Percentiles rank a stretch among this genome's conserved stretches.
Conservation (phyloP, 2,113 vertebrate species). For the Psilopogon haemacephalus region DNA sequence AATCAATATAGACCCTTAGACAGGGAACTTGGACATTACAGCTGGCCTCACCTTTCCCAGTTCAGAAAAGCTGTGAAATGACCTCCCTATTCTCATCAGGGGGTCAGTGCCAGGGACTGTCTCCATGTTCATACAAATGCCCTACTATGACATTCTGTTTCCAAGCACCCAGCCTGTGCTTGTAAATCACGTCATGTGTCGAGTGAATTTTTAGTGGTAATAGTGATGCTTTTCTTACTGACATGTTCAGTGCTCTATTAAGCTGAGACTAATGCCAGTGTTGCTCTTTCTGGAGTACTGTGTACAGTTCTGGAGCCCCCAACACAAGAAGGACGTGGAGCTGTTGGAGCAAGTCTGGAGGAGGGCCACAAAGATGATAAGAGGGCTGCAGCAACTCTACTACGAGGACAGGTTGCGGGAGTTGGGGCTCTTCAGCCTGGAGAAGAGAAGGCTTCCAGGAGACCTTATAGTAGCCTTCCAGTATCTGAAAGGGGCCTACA, state of each 20-base stretch:
- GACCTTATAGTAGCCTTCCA: too few relatives aligned
- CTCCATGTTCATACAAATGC: accelerated
- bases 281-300: background rate
- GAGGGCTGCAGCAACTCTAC: too few relatives aligned
- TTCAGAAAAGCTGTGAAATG: background rate
- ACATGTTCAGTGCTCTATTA: background rate
- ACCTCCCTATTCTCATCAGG: background rate
- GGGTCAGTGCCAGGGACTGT: background rate
- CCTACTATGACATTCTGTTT: background rate
- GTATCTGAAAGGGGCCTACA: too few relatives aligned
- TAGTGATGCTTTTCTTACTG: background rate
- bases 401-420: too few relatives aligned
- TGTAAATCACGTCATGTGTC: background rate
- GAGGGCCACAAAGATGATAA: too few relatives aligned
- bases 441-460: too few relatives aligned
- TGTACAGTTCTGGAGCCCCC: too few relatives aligned
- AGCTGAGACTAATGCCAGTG: background rate
- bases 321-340: too few relatives aligned
- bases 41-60: background rate
- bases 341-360: too few relatives aligned
- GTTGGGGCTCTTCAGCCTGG: too few relatives aligned
- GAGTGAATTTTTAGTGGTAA: background rate
- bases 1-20: background rate
- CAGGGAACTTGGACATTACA: background rate
- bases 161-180: background rate